Conservation (phyloP, 2,888 invertebrate species). For the Leucoma salicis region DNA sequence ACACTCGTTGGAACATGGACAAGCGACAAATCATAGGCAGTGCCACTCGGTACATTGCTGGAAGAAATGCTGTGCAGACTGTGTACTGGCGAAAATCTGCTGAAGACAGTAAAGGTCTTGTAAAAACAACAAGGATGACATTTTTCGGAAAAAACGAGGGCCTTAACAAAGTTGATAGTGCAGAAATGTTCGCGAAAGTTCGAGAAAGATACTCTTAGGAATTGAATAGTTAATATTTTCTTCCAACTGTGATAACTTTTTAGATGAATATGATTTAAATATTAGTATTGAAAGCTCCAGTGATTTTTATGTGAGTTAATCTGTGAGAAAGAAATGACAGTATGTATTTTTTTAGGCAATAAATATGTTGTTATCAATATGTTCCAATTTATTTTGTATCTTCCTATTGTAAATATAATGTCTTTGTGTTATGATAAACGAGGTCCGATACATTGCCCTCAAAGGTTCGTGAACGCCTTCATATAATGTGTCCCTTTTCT, state of each 20-base stretch:
- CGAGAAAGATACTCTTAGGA: conserved; percentile 65
- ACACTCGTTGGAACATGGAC: conserved; percentile 51
- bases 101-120: conserved; percentile 69
- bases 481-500: too few species aligned
- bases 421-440: not conserved
- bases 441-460: too few species aligned
- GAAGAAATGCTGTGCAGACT: conserved; percentile 88
- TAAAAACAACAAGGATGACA: conserved; percentile 81
- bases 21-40: conserved; percentile 84
- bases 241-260: conserved; percentile 44
- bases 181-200: conserved; percentile 71
- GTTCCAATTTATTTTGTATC: not conserved
- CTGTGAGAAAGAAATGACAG: not conserved
- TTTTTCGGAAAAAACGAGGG: conserved; percentile 81
- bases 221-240: conserved; percentile 1
- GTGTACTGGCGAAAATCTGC: conserved; percentile 87
- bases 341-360: not conserved
- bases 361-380: not conserved
- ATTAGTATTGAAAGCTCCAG: conserved; percentile 28
- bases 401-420: not conserved
- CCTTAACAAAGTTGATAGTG: conserved; percentile 66
- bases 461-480: too few species aligned
- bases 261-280: conserved; percentile 27
- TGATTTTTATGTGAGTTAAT: conserved; percentile 25
- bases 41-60: conserved; percentile 87